phyloP scores from a whole-genome alignment of 2,888 invertebrate genomes.

The Seira sanloemensis region DNA sequence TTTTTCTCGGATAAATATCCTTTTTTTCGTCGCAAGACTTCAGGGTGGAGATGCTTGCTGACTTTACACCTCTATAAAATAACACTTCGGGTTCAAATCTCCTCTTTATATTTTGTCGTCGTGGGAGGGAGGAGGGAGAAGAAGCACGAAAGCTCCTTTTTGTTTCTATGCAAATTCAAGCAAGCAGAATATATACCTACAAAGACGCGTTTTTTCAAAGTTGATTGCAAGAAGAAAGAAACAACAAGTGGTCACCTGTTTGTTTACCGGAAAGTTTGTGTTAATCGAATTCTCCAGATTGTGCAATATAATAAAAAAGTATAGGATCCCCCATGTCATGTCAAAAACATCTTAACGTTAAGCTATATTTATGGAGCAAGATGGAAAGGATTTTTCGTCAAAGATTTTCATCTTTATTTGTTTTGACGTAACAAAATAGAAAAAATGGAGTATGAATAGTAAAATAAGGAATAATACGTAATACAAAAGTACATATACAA shows the following conservation, averaged over 20 bases:
- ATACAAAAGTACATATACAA: too few relatives aligned
- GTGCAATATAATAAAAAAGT: neutral
- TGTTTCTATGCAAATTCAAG: slow-evolving; percentile 13
- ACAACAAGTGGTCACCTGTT: slow-evolving; percentile 20
- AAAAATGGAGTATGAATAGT: too few relatives aligned
- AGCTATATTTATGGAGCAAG: neutral
- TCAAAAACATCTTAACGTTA: neutral
- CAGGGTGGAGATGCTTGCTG: neutral
- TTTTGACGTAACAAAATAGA: neutral
- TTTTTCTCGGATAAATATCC: neutral
- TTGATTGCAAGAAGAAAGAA: neutral
- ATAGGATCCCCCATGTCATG: neutral
- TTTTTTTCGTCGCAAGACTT: neutral
- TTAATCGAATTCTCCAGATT: neutral
- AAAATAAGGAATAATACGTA: too few relatives aligned
- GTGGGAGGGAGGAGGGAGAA: neutral
- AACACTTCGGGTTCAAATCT: slow-evolving; percentile 4
- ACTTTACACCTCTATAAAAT: slow-evolving; percentile 19
- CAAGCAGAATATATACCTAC: too few relatives aligned
- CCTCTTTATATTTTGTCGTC: neutral
- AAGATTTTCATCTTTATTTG: neutral
- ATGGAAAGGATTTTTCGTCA: neutral
- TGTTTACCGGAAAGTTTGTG: neutral
- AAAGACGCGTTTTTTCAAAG: neutral
- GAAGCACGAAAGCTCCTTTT: slow-evolving; percentile 6